Percentiles rank a stretch among this genome's conserved stretches.
phyloP scores from a whole-genome alignment of 2,113 vertebrate species.

The Dolichotis patagonum region DNA sequence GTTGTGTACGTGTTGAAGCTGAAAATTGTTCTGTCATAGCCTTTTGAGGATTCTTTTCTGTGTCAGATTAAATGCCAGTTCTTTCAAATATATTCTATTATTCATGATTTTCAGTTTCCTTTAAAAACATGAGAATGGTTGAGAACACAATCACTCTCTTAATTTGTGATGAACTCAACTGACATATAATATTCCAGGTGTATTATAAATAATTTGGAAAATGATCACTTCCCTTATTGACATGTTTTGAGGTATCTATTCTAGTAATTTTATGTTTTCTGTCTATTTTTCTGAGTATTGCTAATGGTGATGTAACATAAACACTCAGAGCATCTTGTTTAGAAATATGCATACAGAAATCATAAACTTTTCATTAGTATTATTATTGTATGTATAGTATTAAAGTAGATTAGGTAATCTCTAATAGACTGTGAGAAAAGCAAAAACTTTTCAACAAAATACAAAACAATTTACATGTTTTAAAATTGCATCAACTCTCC shows the following conservation, averaged over 20 bases:
- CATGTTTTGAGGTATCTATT: neutral
- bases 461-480: neutral
- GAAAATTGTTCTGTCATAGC: neutral
- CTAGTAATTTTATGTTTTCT: neutral
- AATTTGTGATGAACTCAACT: neutral
- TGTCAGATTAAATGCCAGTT: neutral
- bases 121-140: neutral
- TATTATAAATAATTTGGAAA: neutral
- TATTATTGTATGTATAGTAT: neutral
- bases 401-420: neutral
- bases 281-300: neutral
- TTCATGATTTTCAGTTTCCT: neutral
- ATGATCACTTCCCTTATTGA: neutral
- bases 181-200: neutral
- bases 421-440: neutral
- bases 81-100: slow-evolving; percentile 27
- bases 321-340: neutral
- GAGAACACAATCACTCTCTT: neutral
- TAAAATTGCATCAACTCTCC: neutral
- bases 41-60: slow-evolving; percentile 8
- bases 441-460: neutral
- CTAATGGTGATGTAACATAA: neutral
- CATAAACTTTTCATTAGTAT: neutral
- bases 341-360: slow-evolving; percentile 11
- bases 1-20: neutral